Percentiles rank a stretch among this genome's conserved stretches.
Evolutionary conservation across 2,888 invertebrate species (phyloP).

Genomic region (Parnassius apollo): DNA sequence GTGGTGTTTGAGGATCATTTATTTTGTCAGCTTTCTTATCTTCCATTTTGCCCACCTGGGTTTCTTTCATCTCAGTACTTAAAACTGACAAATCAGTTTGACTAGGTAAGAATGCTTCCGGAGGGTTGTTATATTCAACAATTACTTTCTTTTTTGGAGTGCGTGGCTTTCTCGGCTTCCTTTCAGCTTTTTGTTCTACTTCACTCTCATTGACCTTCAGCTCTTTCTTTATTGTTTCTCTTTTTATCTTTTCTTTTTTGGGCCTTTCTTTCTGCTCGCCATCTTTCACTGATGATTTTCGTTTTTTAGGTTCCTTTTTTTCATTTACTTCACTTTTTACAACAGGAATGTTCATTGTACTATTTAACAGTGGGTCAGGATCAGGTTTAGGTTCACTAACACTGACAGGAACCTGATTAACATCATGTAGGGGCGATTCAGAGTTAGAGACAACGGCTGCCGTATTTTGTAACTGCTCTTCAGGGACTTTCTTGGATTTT

Average conservation of each 20-base stretch:
- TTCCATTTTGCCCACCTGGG: conserved; percentile 24
- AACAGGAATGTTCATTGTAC: background rate
- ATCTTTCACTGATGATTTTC: conserved; percentile 48
- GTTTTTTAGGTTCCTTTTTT: conserved; percentile 56
- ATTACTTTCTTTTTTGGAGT: conserved; percentile 50
- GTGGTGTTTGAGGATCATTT: conserved; percentile 13
- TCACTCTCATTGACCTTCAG: conserved; percentile 36
- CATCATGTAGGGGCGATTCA: conserved; percentile 61
- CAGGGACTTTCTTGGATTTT: conserved; percentile 58
- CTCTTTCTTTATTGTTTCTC: conserved; percentile 35
- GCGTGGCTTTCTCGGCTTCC: conserved; percentile 61
- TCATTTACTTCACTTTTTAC: conserved; percentile 21
- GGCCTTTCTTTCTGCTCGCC: conserved; percentile 46
- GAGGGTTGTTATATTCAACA: conserved; percentile 30
- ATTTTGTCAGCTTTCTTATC: conserved; percentile 10
- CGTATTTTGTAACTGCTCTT: conserved; percentile 59
- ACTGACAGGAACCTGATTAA: conserved; percentile 33
- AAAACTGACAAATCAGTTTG: conserved; percentile 1
- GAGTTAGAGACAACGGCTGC: conserved; percentile 59
- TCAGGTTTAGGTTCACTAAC: conserved; percentile 40
- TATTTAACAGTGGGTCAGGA: conserved; percentile 29
- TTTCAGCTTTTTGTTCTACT: conserved; percentile 45
- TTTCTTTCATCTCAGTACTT: conserved; percentile 35
- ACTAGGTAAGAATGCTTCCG: conserved; percentile 15
- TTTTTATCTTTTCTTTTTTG: conserved; percentile 42